These are phyloP conservation scores for Gadopsis marmoratus DNA, from an alignment of 2,797 vertebrate genomes.

Conservation along the genomic window DNA sequence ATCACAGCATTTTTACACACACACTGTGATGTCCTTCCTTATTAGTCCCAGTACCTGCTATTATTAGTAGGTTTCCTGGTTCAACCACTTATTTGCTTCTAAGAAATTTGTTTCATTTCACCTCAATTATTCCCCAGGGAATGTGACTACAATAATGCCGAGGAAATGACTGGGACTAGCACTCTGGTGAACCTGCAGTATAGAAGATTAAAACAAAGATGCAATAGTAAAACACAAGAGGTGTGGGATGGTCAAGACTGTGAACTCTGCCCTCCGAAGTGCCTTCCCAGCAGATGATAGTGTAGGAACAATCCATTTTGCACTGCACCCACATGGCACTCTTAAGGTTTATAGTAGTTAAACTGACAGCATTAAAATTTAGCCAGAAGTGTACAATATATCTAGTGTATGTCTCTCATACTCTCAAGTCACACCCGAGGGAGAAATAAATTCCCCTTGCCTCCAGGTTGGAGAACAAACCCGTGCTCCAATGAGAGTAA, in stretches of 20 bases:
- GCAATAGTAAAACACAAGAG: neutral
- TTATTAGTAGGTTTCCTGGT: neutral
- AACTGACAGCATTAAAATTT: conserved; percentile 53
- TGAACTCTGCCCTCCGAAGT: conserved; percentile 18
- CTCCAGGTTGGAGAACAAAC: conserved; percentile 23
- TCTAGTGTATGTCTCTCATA: conserved; percentile 25
- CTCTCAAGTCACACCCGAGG: conserved; percentile 8
- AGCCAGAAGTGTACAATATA: conserved; percentile 38
- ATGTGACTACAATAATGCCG: neutral
- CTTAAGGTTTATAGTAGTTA: conserved; percentile 23
- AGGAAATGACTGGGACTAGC: conserved; percentile 2
- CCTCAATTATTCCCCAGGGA: neutral
- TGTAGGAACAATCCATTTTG: conserved; percentile 3
- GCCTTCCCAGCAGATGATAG: neutral
- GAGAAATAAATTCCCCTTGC: conserved; percentile 13
- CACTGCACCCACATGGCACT: conserved; percentile 13
- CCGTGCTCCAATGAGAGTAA: neutral
- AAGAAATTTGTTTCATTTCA: neutral
- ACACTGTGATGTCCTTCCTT: neutral
- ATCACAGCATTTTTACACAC: neutral
- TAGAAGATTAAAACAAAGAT: neutral
- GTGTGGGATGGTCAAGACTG: neutral
- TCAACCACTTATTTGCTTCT: neutral
- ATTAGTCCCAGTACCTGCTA: neutral
- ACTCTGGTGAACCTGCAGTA: neutral